Evolutionary conservation across 2,113 vertebrate genomes (phyloP), one percentile per base, ranked within the genome.

Genomic region (Ochotona princeps): DNA sequence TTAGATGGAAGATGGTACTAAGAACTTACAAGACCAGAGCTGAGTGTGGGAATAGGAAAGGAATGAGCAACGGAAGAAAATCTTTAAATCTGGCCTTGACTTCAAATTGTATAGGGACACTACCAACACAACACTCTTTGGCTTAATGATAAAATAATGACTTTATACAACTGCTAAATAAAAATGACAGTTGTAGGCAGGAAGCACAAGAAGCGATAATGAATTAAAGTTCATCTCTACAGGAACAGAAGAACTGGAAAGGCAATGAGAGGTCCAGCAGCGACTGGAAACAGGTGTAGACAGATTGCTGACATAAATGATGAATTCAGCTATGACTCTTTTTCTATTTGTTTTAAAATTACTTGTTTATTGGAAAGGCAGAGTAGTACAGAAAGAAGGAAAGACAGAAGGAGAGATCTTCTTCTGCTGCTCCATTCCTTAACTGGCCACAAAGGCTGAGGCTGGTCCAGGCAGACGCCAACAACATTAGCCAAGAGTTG

Each of bases 71-170:
- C n/a, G 5, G 69, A 80, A 61, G 26, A 25, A 30, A 12, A 83
- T 76, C 66, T 90, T 79, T 67, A 25, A 88, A 86, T 67, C 30
- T 88, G 61, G 60, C 44, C 51, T 82, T 79, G 65, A 82, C 60
- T 30, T 93, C n/a, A 60, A 21, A 38, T 47, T 88, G 79, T 61
- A 70, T 9, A 74, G n/a, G 15, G 32, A 84, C 17, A 54, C 9
- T 47, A n/a, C 87, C 38, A 32, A 74, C 5, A 63, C 11, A 25
- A 38, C 35, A 26, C 8, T 28, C 54, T 81, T 86, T 83, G 32
- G 26, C n/a, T 93, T 93, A 57, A 44, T 57, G 94, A 47, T 47
- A 65, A 92, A 94, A 69, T 61, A 70, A 30, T 61, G 32, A n/a
- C 54, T 85, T 84, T 14, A 78, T 9, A 57, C 1, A 1, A 44